phyloP scores from a whole-genome alignment of 2,797 vertebrate species.

The Sternarchorhynchus goeldii region DNA sequence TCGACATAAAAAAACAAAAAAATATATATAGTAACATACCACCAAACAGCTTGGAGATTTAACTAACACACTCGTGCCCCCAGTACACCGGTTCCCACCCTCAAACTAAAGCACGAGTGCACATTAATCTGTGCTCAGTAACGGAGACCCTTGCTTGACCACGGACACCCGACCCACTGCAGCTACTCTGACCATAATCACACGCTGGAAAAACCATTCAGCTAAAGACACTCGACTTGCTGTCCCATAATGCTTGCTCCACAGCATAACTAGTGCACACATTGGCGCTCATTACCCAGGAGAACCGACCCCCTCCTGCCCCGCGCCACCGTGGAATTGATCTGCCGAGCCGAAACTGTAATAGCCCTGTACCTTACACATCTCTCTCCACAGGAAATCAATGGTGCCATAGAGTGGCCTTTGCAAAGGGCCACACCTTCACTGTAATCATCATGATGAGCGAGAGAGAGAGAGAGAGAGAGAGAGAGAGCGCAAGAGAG shows the following conservation, averaged over 20 bases:
- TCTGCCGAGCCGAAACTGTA: slow-evolving; percentile 23
- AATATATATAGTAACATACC: too few species aligned
- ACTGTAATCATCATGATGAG: not conserved
- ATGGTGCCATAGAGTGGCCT: slow-evolving; percentile 49
- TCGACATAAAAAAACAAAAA: too few species aligned
- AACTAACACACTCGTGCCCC: not conserved
- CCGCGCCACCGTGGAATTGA: slow-evolving; percentile 19
- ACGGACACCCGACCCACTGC: not conserved
- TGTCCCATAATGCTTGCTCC: slow-evolving; percentile 44
- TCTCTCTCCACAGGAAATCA: slow-evolving; percentile 56
- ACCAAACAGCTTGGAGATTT: too few species aligned
- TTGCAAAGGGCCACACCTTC: not conserved
- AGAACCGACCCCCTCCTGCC: not conserved
- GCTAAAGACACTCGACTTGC: slow-evolving; percentile 44
- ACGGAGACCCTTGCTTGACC: not conserved
- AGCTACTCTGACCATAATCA: slow-evolving; percentile 10
- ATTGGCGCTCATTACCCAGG: slow-evolving; percentile 29
- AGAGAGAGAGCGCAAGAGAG: too few species aligned
- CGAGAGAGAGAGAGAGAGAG: not conserved
- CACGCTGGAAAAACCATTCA: slow-evolving; percentile 55
- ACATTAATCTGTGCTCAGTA: not conserved
- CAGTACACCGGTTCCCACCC: slow-evolving; percentile 19
- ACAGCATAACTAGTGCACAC: not conserved
- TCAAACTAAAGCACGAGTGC: not conserved
- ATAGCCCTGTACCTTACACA: slow-evolving; percentile 49